A percentile compares a stretch with the other conserved stretches of the same genome.
These are phyloP conservation scores for Setipinna tenuifilis DNA, from an alignment of 2,797 vertebrate genomes.

Conservation along the genomic window DNA sequence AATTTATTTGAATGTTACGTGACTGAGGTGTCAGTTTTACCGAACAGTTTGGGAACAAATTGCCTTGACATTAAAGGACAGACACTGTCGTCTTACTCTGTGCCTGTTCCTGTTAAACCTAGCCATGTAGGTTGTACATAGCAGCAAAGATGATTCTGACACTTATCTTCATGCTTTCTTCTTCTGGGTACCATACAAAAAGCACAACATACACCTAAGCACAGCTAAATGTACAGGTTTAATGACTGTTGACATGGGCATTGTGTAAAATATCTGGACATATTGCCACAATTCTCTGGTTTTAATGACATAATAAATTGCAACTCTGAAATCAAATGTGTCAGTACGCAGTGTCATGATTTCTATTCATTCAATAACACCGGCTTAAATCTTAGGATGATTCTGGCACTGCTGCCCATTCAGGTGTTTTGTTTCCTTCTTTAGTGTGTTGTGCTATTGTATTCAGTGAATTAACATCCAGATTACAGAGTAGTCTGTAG, in stretches of 20 bases:
- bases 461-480: too few relatives aligned
- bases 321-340: background rate
- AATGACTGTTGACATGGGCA: background rate
- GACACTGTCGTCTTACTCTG: background rate
- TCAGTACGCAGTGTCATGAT: background rate
- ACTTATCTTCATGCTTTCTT: background rate
- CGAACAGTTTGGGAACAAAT: background rate
- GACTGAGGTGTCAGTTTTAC: background rate
- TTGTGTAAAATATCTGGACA: background rate
- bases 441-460: background rate
- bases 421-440: too few relatives aligned
- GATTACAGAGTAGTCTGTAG: background rate
- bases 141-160: background rate
- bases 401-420: too few relatives aligned
- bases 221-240: background rate
- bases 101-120: background rate
- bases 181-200: background rate
- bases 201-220: background rate
- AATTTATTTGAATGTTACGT: constrained; percentile 4
- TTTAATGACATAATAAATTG: background rate
- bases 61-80: background rate
- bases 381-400: background rate
- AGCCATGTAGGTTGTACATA: background rate
- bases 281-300: background rate
- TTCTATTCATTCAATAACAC: background rate